Conservation (phyloP, 2,797 vertebrate species). For the Xyrichtys novacula region DNA sequence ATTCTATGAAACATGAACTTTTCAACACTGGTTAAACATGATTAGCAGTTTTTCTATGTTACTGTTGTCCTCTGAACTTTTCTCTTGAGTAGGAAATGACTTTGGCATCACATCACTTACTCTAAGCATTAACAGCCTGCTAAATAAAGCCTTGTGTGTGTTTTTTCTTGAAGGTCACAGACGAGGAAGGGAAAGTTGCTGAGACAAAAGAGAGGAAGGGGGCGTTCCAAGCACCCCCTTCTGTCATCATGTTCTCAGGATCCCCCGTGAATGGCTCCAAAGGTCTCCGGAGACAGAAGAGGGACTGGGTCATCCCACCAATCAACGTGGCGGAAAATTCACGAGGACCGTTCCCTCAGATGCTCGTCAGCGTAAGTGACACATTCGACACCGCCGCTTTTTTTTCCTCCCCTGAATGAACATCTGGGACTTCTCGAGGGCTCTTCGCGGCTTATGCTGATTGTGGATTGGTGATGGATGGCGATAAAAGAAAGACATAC, state of each 20-base stretch:
- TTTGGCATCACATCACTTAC: constrained; percentile 6
- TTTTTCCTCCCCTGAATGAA: constrained; percentile 41
- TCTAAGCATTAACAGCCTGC: constrained; percentile 26
- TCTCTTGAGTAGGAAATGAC: constrained; percentile 5
- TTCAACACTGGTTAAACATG: background rate
- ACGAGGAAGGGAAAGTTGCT: constrained; percentile 63
- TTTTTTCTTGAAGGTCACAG: constrained; percentile 77
- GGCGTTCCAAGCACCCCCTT: constrained; percentile 68
- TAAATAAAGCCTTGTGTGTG: constrained; percentile 50
- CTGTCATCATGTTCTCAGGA: constrained; percentile 85
- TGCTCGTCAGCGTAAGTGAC: constrained; percentile 95
- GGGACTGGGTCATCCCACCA: constrained; percentile 98
- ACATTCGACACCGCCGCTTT: constrained; percentile 45
- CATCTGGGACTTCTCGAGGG: constrained; percentile 62
- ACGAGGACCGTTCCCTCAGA: constrained; percentile 95
- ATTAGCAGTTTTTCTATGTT: background rate
- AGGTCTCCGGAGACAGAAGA: constrained; percentile 90
- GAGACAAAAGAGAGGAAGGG: constrained; percentile 54
- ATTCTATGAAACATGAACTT: background rate
- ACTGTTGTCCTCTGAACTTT: constrained; percentile 9
- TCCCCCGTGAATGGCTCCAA: constrained; percentile 75
- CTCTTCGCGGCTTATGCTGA: constrained; percentile 52
- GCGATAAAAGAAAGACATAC: constrained; percentile 52
- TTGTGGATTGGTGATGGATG: constrained; percentile 54
- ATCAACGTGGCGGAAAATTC: constrained; percentile 98